phyloP scores from a whole-genome alignment of 2,113 vertebrate species.

The Eubucco bourcierii region DNA sequence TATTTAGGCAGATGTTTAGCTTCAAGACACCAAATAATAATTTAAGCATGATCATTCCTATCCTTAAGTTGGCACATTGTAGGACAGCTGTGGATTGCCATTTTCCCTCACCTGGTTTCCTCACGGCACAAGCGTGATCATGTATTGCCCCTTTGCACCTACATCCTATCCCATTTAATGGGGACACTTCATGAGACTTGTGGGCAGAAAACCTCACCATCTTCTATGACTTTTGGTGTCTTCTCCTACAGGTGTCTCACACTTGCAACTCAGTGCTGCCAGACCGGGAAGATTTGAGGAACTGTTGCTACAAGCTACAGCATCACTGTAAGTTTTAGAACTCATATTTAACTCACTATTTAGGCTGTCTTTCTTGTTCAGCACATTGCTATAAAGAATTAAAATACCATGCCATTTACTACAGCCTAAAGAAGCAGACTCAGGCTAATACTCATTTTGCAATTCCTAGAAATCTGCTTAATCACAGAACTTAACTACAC shows the following conservation, averaged over 20 bases:
- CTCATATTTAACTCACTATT: background rate
- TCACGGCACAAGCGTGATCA: accelerated
- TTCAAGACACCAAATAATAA: background rate
- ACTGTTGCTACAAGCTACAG: background rate
- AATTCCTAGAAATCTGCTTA: background rate
- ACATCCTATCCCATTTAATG: background rate
- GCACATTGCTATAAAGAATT: background rate
- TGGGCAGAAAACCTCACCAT: background rate
- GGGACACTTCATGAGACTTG: background rate
- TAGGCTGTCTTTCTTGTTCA: background rate
- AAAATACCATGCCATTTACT: background rate
- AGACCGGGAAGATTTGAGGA: background rate
- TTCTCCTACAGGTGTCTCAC: background rate
- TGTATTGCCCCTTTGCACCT: background rate
- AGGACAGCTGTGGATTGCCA: accelerated
- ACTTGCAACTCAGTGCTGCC: background rate
- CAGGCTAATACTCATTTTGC: background rate
- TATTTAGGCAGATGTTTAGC: background rate
- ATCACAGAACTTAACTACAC: background rate
- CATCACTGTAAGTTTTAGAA: background rate
- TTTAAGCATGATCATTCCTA: background rate
- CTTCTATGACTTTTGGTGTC: background rate
- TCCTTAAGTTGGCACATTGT: background rate
- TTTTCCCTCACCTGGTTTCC: background rate
- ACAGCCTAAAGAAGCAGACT: background rate